phyloP scores from a whole-genome alignment of 2,113 vertebrate genomes.

The Phyllopteryx taeniolatus region DNA sequence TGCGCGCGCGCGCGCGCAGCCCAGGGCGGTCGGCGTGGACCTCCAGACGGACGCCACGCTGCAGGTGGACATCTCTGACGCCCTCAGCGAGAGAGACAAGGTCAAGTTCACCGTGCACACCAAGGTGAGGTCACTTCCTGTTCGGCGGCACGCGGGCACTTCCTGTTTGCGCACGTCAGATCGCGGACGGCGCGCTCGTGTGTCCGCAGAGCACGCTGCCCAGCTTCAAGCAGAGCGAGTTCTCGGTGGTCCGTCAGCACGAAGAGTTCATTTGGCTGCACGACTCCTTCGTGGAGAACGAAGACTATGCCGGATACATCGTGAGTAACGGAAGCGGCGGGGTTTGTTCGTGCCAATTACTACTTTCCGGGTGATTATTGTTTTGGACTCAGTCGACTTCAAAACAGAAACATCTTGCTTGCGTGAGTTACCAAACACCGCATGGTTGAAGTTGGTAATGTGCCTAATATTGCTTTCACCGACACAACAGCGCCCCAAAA shows the following conservation, averaged over 20 bases:
- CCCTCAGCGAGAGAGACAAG: conserved; percentile 96
- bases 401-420: too few relatives aligned
- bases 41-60: conserved; percentile 94
- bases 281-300: conserved; percentile 96
- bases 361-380: too few relatives aligned
- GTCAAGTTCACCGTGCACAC: conserved; percentile 99
- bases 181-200: not conserved
- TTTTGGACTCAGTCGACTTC: too few relatives aligned
- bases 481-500: too few relatives aligned
- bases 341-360: too few relatives aligned
- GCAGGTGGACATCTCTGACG: conserved; percentile 98
- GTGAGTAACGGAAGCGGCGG: conserved; percentile 62
- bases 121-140: conserved; percentile 75
- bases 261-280: conserved; percentile 99
- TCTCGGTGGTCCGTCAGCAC: conserved; percentile 96
- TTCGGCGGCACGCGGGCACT: not conserved
- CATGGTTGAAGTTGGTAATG: too few relatives aligned
- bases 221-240: conserved; percentile 98
- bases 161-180: not conserved
- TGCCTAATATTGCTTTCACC: too few relatives aligned
- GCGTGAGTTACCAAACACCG: too few relatives aligned
- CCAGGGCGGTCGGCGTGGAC: conserved; percentile 93
- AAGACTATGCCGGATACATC: conserved; percentile 97
- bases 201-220: conserved; percentile 87
- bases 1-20: conserved; percentile 70